Conservation (phyloP, 2,797 vertebrate species). For the Vespertilio murinus region DNA sequence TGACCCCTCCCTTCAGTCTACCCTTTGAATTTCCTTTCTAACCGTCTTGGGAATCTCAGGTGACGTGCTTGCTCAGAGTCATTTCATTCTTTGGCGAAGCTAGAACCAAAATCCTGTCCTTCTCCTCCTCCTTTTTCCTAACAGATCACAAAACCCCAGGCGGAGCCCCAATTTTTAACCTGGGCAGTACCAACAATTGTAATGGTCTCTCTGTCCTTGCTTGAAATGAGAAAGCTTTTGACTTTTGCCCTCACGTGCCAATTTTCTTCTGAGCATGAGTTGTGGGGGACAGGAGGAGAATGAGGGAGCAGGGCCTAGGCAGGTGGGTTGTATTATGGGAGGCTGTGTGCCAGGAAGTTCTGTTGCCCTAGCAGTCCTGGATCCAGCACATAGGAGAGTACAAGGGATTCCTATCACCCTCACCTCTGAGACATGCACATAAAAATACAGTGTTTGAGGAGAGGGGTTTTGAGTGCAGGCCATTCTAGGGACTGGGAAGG, state of each 20-base stretch:
- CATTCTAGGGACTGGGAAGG: conserved; percentile 17
- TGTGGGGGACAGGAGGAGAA: conserved; percentile 12
- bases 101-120: conserved; percentile 41
- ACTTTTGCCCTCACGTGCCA: background rate
- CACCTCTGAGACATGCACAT: background rate
- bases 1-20: conserved; percentile 12
- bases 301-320: background rate
- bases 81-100: conserved; percentile 57
- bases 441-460: background rate
- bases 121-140: background rate
- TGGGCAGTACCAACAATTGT: background rate
- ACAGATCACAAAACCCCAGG: background rate
- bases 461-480: conserved; percentile 24
- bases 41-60: conserved; percentile 26
- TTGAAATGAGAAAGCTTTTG: conserved; percentile 33
- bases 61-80: conserved; percentile 21
- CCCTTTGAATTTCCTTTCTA: conserved; percentile 56
- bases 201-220: background rate
- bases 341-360: conserved; percentile 16
- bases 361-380: background rate
- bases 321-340: background rate
- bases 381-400: background rate
- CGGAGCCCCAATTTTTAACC: background rate
- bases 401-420: background rate
- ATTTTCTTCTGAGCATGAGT: background rate